A percentile compares a stretch with the other conserved stretches of the same genome.
These are phyloP conservation scores for Syndactyla subalaris DNA, from an alignment of 2,797 vertebrate genomes.

Conservation along the genomic window DNA sequence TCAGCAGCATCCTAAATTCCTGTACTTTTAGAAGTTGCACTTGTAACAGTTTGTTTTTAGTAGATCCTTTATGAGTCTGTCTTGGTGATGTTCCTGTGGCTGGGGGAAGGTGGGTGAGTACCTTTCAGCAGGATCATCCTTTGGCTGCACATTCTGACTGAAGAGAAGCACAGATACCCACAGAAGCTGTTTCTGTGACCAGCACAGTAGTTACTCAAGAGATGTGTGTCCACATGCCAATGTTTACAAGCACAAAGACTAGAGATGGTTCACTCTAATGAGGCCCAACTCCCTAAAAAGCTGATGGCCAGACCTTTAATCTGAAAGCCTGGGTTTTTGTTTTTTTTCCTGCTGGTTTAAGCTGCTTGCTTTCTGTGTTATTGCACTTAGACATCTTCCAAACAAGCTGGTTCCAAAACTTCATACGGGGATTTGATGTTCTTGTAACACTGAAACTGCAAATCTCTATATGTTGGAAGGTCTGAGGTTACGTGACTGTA, in stretches of 20 bases:
- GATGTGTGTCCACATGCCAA: neutral
- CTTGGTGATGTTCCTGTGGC: neutral
- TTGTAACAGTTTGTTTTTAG: neutral
- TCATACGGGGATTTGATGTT: neutral
- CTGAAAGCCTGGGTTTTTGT: neutral
- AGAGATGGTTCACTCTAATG: neutral
- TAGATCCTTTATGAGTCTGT: neutral
- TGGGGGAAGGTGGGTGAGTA: neutral
- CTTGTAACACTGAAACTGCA: neutral
- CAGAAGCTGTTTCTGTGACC: neutral
- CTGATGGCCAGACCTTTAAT: neutral
- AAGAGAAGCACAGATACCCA: neutral
- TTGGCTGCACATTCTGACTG: neutral
- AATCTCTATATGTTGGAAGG: neutral
- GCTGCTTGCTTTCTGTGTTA: neutral
- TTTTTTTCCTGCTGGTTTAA: neutral
- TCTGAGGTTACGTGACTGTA: neutral
- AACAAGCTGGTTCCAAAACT: neutral
- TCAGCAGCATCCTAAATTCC: neutral
- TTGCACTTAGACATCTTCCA: neutral
- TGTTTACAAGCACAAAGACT: neutral
- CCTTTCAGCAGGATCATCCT: neutral
- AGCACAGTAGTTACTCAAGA: neutral
- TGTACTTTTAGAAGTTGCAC: neutral
- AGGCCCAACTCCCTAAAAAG: neutral